Base-by-base conservation (phyloP, 1,140 invertebrate genomes). In the Drosophila grimshawi region DNA sequence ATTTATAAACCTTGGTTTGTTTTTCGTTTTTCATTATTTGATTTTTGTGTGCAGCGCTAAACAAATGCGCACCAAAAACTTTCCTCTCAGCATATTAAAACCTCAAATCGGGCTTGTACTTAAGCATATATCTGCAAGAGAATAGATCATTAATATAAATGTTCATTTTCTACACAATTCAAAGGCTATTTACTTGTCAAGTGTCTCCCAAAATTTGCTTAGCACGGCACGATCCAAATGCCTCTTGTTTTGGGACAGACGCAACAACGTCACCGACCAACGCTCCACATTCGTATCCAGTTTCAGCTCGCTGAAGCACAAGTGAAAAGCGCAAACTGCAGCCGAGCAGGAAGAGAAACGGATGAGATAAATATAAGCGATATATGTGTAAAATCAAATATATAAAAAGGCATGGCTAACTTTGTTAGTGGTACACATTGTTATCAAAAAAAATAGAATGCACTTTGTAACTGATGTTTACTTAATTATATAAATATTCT, bases 261-360 rank as follows among this genome's bases (percentile, higher is more conserved):
- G 95, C 49, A 99, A 95, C 10, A 99, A 96, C 30, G 96, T 96
- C 0, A 99, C 99, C 30, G 97, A 97, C 99, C 99, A 99, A 78
- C 98, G 97, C 30, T 95, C 96, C 41, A 99, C 98, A 93, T 99
- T 99, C 5, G 95, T 93, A 92, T 99, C 98, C 75, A 99, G 78
- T 86, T 96, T 97, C 95, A 99, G 96, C 93, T 99, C 98, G 86
- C 98, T 97, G 93, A 96, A 99, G 93, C 99, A 99, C 76, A 99
- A 94, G 93, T 99, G 99, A 94, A 99, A 99, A 43, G 97, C 99
- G 93, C 96, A 97, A 91, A 99, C 98, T 98, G 92, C 19, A 19
- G 19, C 19, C 19, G 19, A 19, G 19, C 19, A 19, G 19, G 19
- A 19, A 19, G 19, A 19, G 19, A 19, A 1, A 19, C 19, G 19